phyloP scores from a whole-genome alignment of 2,113 vertebrate genomes.

The Microcebus ravelobensis region DNA sequence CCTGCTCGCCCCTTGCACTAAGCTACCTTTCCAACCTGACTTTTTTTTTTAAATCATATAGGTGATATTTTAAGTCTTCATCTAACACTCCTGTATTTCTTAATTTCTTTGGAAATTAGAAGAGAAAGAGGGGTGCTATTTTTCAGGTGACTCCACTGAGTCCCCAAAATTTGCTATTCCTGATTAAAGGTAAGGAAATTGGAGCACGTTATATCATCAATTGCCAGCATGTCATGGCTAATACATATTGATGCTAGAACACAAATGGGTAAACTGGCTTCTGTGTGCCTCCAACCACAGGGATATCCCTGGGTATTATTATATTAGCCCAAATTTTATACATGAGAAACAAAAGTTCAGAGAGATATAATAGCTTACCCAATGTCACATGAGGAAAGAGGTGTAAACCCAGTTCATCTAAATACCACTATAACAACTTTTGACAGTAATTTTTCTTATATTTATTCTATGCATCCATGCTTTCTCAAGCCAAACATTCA shows the following conservation, averaged over 20 bases:
- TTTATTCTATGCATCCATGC: background rate
- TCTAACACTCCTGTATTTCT: background rate
- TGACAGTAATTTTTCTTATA: background rate
- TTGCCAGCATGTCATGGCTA: background rate
- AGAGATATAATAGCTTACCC: background rate
- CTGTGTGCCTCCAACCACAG: accelerated
- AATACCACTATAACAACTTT: background rate
- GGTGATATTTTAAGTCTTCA: background rate
- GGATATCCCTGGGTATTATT: background rate
- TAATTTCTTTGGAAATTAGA: background rate
- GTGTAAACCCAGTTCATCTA: background rate
- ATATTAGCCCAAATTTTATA: background rate
- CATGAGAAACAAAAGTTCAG: background rate
- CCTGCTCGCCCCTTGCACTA: background rate
- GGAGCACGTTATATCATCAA: background rate
- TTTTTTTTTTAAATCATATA: background rate
- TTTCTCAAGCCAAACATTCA: background rate
- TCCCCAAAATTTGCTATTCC: background rate
- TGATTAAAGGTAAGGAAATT: background rate
- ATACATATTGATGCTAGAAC: background rate
- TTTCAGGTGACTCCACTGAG: background rate
- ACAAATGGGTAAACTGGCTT: background rate
- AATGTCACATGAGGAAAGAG: background rate
- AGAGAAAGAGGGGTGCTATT: background rate
- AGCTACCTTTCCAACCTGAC: background rate